phyloP scores from a whole-genome alignment of 2,797 vertebrate species.

The Trichosurus vulpecula region DNA sequence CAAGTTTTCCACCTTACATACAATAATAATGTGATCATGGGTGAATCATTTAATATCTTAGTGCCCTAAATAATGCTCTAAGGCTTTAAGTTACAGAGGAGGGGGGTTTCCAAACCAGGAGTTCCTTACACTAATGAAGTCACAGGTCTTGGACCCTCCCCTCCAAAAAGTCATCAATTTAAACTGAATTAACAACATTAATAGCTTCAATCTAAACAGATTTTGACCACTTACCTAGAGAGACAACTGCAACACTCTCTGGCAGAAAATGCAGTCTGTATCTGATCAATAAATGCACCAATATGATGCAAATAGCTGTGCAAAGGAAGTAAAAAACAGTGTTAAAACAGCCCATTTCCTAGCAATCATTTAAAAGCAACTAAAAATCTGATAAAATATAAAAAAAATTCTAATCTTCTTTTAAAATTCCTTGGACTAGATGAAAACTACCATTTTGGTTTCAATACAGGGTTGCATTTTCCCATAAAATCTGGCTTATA shows the following conservation, averaged over 20 bases:
- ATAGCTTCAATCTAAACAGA: background rate
- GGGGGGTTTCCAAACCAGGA: background rate
- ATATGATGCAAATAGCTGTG: slow-evolving; percentile 97
- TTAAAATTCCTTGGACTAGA: background rate
- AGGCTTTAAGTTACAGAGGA: background rate
- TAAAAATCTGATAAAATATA: background rate
- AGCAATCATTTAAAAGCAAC: background rate
- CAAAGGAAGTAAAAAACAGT: slow-evolving; percentile 53
- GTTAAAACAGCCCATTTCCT: slow-evolving; percentile 30
- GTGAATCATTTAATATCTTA: background rate
- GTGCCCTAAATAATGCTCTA: background rate
- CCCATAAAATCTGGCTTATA: background rate
- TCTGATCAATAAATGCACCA: slow-evolving; percentile 98
- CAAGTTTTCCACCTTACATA: background rate
- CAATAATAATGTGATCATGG: background rate
- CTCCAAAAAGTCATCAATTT: background rate
- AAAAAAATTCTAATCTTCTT: background rate
- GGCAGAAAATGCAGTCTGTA: slow-evolving; percentile 97
- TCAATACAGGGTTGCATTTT: background rate
- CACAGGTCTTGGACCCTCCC: background rate
- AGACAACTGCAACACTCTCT: slow-evolving; percentile 98
- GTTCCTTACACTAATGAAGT: background rate
- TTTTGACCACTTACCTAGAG: slow-evolving; percentile 91
- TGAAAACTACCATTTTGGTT: background rate
- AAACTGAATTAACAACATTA: background rate